These are phyloP conservation scores for Leptinotarsa lineolata DNA, from an alignment of 1,140 invertebrate species.

Conservation along the genomic window DNA sequence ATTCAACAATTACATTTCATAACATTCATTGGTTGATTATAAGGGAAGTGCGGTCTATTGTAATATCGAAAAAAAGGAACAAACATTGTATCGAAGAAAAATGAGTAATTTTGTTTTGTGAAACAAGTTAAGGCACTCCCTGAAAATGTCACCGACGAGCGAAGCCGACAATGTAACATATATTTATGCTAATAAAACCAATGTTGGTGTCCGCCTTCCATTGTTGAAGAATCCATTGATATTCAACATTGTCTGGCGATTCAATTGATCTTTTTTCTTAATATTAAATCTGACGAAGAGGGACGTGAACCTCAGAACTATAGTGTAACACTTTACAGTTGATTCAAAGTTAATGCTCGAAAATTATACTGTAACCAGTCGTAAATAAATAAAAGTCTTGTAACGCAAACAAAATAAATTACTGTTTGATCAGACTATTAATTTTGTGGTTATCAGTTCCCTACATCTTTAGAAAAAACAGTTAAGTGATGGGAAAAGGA, in stretches of 20 bases:
- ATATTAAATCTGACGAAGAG: neutral
- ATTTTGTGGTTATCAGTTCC: no score
- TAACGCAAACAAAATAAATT: no score
- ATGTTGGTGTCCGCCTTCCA: conserved; percentile 32
- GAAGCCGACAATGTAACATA: conserved; percentile 33
- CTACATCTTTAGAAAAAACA: no score
- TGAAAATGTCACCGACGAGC: conserved; percentile 31
- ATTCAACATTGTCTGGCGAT: conserved; percentile 34
- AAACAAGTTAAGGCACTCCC: conserved; percentile 29
- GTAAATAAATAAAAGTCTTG: no score
- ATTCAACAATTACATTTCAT: neutral
- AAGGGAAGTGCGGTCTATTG: conserved; percentile 5
- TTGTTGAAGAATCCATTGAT: conserved; percentile 34
- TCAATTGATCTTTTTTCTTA: conserved; percentile 20
- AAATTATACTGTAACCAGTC: no score
- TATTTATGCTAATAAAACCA: conserved; percentile 38
- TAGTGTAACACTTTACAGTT: neutral
- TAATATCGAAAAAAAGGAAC: neutral
- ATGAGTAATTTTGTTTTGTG: conserved; percentile 20
- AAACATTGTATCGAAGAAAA: conserved; percentile 11
- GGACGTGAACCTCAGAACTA: neutral
- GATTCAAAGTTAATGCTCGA: neutral
- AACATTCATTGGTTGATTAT: neutral
- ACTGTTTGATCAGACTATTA: no score
- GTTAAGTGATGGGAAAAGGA: no score